Base-by-base conservation (phyloP, 2,113 vertebrate genomes). In the Noctilio leporinus region DNA sequence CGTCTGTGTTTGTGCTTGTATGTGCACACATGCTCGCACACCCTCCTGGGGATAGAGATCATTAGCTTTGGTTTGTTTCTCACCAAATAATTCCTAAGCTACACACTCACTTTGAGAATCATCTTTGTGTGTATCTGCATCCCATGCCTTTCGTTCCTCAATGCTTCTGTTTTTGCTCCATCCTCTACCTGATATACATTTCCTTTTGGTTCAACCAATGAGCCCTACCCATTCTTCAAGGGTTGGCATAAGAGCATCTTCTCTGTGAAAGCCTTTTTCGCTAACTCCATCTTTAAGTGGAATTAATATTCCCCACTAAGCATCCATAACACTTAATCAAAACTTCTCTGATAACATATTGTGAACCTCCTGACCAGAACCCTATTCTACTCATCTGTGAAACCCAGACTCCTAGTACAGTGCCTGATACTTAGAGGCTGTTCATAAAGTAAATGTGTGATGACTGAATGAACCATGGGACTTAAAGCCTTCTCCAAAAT, bases 361-460 rank as follows among this genome's bases (percentile, higher is more conserved):
- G n/a, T 86, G 22, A 93, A 83, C 64, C 40, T 94, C 30, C 4
- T 51, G 19, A 8, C 26, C 35, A 91, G 80, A 72, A 35, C 16
- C 53, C 43, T 76, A 40, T 64, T 19, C n/a, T 62, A 43, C 35
- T 70, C 80, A 24, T 65, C 38, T 51, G 62, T 45, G 51, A 51
- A 49, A 26, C 1, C 33, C 20, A 67, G 47, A 30, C 30, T 69
- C 11, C 49, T 93, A 51, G 24, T 47, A 38, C 5, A 67, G 8
- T 59, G 20, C 30, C 73, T 83, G 38, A 10, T 12, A 78, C 49
- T 24, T n/a, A 86, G 40, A 26, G 84, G 22, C 62, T 83, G 38
- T 53, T 93, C 38, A 86, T 76, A 81, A 92, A 95, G 65, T 81
- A 93, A 86, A 76, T 75, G 45, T 76, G 55, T 78, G 30, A 76